Evolutionary conservation across 92 coral and sea anemone species (phyloP).

Genomic region (Paramuricea clavata): DNA sequence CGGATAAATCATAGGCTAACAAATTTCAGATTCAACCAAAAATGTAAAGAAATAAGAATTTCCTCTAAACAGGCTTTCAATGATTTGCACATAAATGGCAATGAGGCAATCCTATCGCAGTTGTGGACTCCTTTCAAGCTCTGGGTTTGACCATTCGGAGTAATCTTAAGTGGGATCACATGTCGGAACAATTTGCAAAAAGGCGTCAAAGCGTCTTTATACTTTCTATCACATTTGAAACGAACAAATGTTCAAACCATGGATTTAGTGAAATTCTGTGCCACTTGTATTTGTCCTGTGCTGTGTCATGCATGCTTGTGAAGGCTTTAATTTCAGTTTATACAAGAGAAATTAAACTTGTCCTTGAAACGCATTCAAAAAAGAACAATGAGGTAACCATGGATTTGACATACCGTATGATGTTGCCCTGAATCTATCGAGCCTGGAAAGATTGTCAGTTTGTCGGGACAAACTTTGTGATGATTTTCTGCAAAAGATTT

Average conservation of each 20-base stretch:
- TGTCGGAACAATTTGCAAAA: neutral
- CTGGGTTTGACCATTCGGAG: slow-evolving; percentile 18
- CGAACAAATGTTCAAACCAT: neutral
- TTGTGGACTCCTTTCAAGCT: neutral
- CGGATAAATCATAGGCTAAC: neutral
- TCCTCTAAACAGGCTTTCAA: neutral
- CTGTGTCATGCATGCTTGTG: neutral
- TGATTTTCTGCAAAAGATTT: no score
- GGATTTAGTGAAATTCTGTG: neutral
- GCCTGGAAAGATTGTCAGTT: no score
- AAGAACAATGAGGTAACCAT: no score
- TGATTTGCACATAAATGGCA: neutral
- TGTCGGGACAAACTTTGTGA: no score
- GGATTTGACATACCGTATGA: no score
- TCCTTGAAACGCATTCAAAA: no score
- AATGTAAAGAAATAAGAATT: neutral
- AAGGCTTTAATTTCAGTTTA: neutral
- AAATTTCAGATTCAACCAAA: neutral
- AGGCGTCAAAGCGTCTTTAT: neutral
- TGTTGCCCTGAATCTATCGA: no score
- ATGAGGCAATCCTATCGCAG: neutral
- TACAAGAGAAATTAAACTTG: neutral
- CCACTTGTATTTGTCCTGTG: neutral
- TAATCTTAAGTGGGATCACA: slow-evolving; percentile 26
- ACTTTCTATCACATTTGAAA: neutral